Percentiles rank a stretch among this genome's conserved stretches.
Evolutionary conservation across 2,113 vertebrate species (phyloP).

Genomic region (Hypomesus transpacificus): DNA sequence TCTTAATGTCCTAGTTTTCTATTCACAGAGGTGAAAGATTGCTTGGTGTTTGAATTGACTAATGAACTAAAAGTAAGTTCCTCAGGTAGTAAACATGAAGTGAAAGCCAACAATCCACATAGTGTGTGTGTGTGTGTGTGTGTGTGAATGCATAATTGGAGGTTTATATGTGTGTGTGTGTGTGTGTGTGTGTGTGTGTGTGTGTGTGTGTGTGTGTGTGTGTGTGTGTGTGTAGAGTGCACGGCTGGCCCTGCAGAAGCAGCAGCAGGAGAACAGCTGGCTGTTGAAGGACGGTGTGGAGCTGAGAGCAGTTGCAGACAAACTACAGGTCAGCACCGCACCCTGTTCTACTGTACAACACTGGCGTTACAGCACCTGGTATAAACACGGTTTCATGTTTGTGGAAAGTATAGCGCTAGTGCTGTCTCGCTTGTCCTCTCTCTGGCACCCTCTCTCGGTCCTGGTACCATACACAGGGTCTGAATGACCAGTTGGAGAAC

Average conservation of each 20-base stretch:
- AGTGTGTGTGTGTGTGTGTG: background rate
- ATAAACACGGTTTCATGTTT: too few species aligned
- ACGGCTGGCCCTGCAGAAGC: conserved; percentile 57
- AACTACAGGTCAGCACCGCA: conserved; percentile 58
- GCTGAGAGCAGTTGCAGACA: conserved; percentile 60
- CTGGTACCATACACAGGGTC: conserved; percentile 47
- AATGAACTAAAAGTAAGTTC: conserved; percentile 70
- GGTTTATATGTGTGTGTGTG: conserved; percentile 8
- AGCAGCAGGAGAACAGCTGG: conserved; percentile 60
- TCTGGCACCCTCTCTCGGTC: background rate
- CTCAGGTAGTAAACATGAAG: too few species aligned
- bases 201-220: conserved; percentile 1
- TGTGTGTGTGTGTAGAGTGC: conserved; percentile 48
- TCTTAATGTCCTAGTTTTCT: background rate
- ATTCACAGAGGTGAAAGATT: conserved; percentile 64
- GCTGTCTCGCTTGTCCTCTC: background rate
- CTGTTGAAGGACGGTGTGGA: conserved; percentile 53
- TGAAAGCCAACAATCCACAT: background rate
- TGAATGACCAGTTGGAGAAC: conserved; percentile 62
- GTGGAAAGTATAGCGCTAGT: too few species aligned
- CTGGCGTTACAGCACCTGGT: too few species aligned
- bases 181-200: conserved; percentile 16
- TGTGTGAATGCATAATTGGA: conserved; percentile 14
- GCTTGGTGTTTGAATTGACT: conserved; percentile 61
- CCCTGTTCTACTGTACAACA: background rate